Evolutionary conservation across 2,113 vertebrate genomes (phyloP), one percentile per base, ranked within the genome.

Genomic region (Indicator indicator): DNA sequence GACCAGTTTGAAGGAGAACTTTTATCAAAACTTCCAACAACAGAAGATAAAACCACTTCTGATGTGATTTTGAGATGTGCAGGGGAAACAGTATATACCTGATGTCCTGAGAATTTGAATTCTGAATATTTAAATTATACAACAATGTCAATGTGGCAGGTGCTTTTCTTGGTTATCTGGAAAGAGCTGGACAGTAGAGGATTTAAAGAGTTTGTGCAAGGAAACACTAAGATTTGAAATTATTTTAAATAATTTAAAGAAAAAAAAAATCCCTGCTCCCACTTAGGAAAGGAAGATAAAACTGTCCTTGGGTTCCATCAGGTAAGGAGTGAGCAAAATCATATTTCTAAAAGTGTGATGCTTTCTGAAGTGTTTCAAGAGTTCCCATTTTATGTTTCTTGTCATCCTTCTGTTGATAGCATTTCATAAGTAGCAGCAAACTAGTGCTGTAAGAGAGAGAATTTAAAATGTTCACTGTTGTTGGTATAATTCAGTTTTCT

Each of bases 401-500:
- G 11, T 60, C 65, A n/a, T n/a, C 16, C 30, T 65, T 79, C 28
- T 28, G 5, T 46, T 87, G 82, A 26, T 77, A 5, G 5, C 15
- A 40, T 62, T 52, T 50, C 88, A 6, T 77, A 55, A 87, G 46
- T 63, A 79, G 42, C 40, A 93, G 58, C 11, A 20, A 75, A 72
- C 33, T 55, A 6, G 79, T 52, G 21, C 38, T 86, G 9, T 80
- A 56, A 67, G 30, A 21, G 16, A 58, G 5, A 9, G 73, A 73
- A 64, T 76, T 88, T 78, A 32, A 92, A 77, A 55, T 84, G 68
- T 94, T 81, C 69, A 74, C 65, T 91, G 70, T 71, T 90, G 72
- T 91, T 89, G 82, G 14, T 93, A 44, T 94, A 87, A 94, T 94
- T 97, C 72, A 88, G 74, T 96, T 97, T 79, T 92, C 80, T 97